Conservation (phyloP, 2,113 vertebrate species). For the Osmerus mordax region DNA sequence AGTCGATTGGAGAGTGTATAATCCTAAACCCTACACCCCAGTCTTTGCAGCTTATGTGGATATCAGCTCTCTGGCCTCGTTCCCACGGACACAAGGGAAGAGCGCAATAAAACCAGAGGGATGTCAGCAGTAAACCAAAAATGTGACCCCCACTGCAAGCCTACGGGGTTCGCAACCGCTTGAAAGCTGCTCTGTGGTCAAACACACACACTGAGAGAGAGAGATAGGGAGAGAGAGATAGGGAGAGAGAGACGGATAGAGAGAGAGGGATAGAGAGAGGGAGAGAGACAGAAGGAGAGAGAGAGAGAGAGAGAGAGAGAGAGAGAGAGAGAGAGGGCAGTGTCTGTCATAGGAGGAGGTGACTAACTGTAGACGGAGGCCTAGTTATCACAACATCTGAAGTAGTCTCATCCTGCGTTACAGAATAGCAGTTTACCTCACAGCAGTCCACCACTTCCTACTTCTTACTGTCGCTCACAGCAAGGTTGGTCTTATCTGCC, state of each 20-base stretch:
- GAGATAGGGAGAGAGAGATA: no score
- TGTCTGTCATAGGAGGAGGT: constrained; percentile 5
- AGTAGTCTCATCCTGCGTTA: constrained; percentile 23
- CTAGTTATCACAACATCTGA: constrained; percentile 6
- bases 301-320: no score
- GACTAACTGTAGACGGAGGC: neutral
- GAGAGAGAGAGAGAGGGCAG: neutral
- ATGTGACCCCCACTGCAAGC: constrained; percentile 31
- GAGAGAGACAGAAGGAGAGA: no score
- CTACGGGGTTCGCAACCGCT: constrained; percentile 17
- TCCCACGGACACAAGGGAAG: constrained; percentile 18
- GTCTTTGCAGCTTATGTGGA: constrained; percentile 20
- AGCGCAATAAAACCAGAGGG: constrained; percentile 15
- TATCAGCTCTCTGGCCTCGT: constrained; percentile 23
- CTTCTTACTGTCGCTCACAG: constrained; percentile 3
- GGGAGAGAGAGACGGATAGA: no score
- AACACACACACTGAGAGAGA: constrained; percentile 13
- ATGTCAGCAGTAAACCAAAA: constrained; percentile 36
- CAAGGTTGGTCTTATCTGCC: neutral
- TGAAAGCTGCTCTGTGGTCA: constrained; percentile 1
- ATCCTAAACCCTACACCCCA: neutral
- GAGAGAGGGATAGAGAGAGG: no score
- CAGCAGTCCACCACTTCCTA: neutral
- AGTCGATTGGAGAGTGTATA: constrained; percentile 3
- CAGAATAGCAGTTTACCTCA: constrained; percentile 27